A percentile compares a stretch with the other conserved stretches of the same genome.
Conservation (phyloP, 2,797 vertebrate species). For the Echeneis naucrates region DNA sequence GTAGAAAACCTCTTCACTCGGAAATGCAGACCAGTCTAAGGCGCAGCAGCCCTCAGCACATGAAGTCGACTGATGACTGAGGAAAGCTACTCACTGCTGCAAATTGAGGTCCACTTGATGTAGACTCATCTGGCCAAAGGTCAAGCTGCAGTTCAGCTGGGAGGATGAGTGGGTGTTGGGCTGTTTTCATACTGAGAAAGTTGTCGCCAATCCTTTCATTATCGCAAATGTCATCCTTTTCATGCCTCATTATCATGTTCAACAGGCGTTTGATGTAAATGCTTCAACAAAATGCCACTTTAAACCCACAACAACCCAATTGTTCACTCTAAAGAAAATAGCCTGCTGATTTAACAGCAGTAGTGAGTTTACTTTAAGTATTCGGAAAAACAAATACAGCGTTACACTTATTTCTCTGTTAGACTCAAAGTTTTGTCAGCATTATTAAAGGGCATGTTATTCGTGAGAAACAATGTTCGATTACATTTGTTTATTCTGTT, state of each 20-base stretch:
- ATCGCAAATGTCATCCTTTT: not conserved
- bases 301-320: not conserved
- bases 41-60: constrained; percentile 24
- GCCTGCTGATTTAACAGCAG: constrained; percentile 15
- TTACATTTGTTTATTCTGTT: constrained; percentile 23
- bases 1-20: constrained; percentile 22
- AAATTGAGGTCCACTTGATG: constrained; percentile 39
- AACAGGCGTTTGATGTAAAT: constrained; percentile 23
- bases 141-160: constrained; percentile 23
- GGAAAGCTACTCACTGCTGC: constrained; percentile 14
- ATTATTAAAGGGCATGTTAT: not conserved
- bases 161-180: constrained; percentile 34
- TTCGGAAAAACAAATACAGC: not conserved
- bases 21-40: constrained; percentile 11
- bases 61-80: constrained; percentile 37
- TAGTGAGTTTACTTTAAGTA: not conserved
- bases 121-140: constrained; percentile 67
- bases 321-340: constrained; percentile 1
- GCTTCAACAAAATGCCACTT: not conserved
- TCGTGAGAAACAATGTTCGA: not conserved
- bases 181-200: constrained; percentile 1
- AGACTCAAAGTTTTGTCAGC: not conserved
- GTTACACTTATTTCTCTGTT: not conserved
- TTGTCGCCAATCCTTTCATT: constrained; percentile 7
- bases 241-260: not conserved